Evolutionary conservation across 2,797 vertebrate genomes (phyloP).

Genomic region (Pogonophryne albipinna): DNA sequence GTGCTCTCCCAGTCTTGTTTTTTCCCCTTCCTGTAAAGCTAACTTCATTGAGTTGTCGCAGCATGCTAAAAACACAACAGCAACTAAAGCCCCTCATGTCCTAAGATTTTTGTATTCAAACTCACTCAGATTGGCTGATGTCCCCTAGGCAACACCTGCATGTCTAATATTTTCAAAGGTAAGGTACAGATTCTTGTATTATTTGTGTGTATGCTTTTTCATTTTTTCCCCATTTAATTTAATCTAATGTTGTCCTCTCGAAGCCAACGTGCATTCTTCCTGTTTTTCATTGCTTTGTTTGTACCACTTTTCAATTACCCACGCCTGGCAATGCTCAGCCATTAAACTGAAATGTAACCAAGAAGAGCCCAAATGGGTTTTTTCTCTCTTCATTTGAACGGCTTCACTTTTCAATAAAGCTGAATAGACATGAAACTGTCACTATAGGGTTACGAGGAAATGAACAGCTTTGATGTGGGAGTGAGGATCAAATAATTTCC

Average conservation of each 20-base stretch:
- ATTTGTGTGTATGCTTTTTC: background rate
- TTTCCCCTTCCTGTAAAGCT: slow-evolving; percentile 26
- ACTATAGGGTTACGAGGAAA: slow-evolving; percentile 41
- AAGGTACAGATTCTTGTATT: background rate
- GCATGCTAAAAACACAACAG: slow-evolving; percentile 49
- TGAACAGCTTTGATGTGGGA: slow-evolving; percentile 32
- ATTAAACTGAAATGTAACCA: slow-evolving; percentile 33
- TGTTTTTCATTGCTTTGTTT: slow-evolving; percentile 29
- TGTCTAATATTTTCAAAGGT: background rate
- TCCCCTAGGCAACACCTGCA: background rate
- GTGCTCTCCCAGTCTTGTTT: slow-evolving; percentile 21
- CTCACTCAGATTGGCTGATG: background rate
- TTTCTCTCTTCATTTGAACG: slow-evolving; percentile 10
- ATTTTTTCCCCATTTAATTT: slow-evolving; percentile 2
- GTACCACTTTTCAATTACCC: slow-evolving; percentile 21
- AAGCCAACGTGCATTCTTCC: background rate
- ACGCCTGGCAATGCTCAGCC: slow-evolving; percentile 16
- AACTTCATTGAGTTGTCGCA: slow-evolving; percentile 50
- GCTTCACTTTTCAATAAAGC: slow-evolving; percentile 56
- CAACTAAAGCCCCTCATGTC: slow-evolving; percentile 26
- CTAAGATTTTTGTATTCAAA: background rate
- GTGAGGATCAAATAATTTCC: slow-evolving; percentile 48
- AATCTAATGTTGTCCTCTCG: background rate
- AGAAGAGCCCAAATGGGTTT: background rate
- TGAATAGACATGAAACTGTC: slow-evolving; percentile 13